These are phyloP conservation scores for Formica aserva DNA, from an alignment of 2,888 invertebrate species.

Conservation along the genomic window DNA sequence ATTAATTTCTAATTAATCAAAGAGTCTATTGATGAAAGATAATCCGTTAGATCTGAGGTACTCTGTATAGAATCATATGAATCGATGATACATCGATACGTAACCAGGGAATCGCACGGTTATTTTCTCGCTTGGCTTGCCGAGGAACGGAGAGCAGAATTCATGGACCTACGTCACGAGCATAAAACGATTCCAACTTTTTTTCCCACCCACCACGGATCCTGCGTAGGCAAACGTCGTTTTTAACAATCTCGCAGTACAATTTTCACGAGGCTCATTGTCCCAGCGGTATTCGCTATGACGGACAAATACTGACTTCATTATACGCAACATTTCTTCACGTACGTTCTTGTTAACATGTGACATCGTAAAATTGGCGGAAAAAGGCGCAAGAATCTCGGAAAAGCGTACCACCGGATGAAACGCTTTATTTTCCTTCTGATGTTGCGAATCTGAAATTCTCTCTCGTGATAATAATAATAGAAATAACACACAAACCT, in stretches of 20 bases:
- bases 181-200: slow-evolving; percentile 40
- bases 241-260: slow-evolving; percentile 51
- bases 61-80: background rate
- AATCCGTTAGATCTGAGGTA: background rate
- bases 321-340: slow-evolving; percentile 37
- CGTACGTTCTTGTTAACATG: slow-evolving; percentile 3
- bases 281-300: slow-evolving; percentile 49
- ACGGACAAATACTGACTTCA: slow-evolving; percentile 26
- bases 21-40: background rate
- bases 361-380: slow-evolving; percentile 3
- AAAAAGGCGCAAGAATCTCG: background rate
- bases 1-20: slow-evolving; percentile 6
- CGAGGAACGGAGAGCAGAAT: background rate
- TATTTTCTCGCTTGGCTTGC: slow-evolving; percentile 35
- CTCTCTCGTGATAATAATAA: background rate
- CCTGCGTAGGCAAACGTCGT: slow-evolving; percentile 45
- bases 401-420: background rate
- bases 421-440: slow-evolving; percentile 36
- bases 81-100: background rate
- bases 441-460: background rate
- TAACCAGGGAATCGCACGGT: background rate
- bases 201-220: slow-evolving; percentile 31
- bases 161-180: slow-evolving; percentile 18
- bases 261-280: slow-evolving; percentile 57
- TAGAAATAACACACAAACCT: background rate